These are phyloP conservation scores for Gorilla gorilla DNA, from an alignment of 2,113 vertebrate species.

Conservation along the genomic window DNA sequence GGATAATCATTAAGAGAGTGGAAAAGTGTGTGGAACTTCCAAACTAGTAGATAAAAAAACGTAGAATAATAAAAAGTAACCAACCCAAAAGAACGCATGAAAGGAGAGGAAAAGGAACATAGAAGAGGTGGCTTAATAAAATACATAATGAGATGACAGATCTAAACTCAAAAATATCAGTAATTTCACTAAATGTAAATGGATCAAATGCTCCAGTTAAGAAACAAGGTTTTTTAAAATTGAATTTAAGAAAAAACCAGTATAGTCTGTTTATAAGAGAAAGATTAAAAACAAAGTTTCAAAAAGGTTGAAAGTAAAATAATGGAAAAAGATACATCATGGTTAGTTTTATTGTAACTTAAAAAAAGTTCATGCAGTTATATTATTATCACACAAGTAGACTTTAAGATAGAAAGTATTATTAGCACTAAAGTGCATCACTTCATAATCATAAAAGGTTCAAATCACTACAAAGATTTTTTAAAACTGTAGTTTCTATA, in stretches of 20 bases:
- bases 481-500: not conserved
- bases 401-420: not conserved
- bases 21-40: not conserved
- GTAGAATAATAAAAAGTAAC: not conserved
- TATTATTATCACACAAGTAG: not conserved
- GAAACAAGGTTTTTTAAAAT: not conserved
- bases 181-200: not conserved
- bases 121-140: not conserved
- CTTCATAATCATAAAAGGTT: not conserved
- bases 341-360: not conserved
- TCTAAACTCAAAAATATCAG: not conserved
- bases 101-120: not conserved
- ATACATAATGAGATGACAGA: not conserved
- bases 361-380: not conserved
- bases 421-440: not conserved
- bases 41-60: not conserved
- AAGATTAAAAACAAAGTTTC: not conserved
- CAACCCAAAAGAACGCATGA: not conserved
- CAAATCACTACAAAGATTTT: not conserved
- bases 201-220: not conserved
- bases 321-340: not conserved
- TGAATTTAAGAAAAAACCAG: not conserved
- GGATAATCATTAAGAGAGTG: not conserved
- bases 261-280: not conserved
- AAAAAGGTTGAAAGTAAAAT: not conserved